Conservation (phyloP, 2,888 invertebrate genomes). For the Pammene fasciana region DNA sequence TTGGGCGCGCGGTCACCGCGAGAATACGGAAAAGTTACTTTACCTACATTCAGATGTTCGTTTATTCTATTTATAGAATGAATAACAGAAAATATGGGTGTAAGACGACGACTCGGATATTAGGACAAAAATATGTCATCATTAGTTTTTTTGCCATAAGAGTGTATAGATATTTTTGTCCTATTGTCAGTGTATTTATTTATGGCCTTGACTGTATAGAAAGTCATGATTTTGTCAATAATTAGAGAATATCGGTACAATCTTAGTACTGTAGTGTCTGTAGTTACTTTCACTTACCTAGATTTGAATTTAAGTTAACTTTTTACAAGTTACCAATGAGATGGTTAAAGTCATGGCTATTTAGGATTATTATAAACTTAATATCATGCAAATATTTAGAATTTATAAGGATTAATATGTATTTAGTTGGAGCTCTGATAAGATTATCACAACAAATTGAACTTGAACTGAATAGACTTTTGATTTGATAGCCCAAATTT, state of each 20-base stretch:
- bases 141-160: too few species aligned
- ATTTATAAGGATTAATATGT: background rate
- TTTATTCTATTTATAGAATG: background rate
- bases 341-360: background rate
- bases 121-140: too few species aligned
- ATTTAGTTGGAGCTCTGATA: background rate
- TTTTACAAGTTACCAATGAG: background rate
- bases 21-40: conserved; percentile 2
- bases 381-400: background rate
- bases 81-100: too few species aligned
- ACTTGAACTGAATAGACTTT: background rate
- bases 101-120: too few species aligned
- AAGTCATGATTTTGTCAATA: too few species aligned
- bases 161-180: too few species aligned
- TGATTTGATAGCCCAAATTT: too few species aligned
- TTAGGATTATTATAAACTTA: background rate
- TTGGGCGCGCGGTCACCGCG: conserved; percentile 25
- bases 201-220: too few species aligned
- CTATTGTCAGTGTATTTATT: too few species aligned
- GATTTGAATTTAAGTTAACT: background rate
- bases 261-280: background rate
- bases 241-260: background rate
- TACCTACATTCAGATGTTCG: background rate
- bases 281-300: conserved; percentile 3
- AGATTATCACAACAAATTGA: background rate